phyloP scores from a whole-genome alignment of 2,797 vertebrate species.

The Hydrocynus forskahlii region DNA sequence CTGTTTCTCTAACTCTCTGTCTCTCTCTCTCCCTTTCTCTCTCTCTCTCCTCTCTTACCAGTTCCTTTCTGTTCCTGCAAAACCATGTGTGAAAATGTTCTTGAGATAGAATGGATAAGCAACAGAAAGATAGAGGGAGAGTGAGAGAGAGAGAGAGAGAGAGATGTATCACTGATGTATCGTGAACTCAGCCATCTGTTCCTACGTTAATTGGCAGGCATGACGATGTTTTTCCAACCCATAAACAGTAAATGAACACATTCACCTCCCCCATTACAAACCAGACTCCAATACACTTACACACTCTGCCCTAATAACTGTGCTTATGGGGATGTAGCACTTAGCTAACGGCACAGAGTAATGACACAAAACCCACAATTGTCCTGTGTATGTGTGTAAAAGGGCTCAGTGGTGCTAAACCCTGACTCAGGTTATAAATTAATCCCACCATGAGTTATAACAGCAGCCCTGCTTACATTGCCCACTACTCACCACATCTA shows the following conservation, averaged over 20 bases:
- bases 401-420: not conserved
- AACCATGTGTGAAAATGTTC: conserved; percentile 35
- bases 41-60: not conserved
- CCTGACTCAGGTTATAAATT: conserved; percentile 17
- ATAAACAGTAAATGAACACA: conserved; percentile 77
- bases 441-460: conserved; percentile 23
- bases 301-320: conserved; percentile 19
- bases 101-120: not conserved
- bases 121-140: not conserved
- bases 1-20: not conserved
- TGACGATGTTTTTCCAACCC: conserved; percentile 74
- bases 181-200: conserved; percentile 75
- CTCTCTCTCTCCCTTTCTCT: not conserved
- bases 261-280: conserved; percentile 70
- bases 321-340: not conserved
- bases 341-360: not conserved
- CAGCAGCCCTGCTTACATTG: not conserved
- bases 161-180: conserved; percentile 21
- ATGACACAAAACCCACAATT: not conserved
- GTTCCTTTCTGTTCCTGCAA: conserved; percentile 38
- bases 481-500: not conserved
- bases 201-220: conserved; percentile 74
- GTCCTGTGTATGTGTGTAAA: not conserved
- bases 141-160: conserved; percentile 32
- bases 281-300: conserved; percentile 58